Base-by-base conservation (phyloP, 2,888 invertebrate species). In the Subacronicta megacephala region DNA sequence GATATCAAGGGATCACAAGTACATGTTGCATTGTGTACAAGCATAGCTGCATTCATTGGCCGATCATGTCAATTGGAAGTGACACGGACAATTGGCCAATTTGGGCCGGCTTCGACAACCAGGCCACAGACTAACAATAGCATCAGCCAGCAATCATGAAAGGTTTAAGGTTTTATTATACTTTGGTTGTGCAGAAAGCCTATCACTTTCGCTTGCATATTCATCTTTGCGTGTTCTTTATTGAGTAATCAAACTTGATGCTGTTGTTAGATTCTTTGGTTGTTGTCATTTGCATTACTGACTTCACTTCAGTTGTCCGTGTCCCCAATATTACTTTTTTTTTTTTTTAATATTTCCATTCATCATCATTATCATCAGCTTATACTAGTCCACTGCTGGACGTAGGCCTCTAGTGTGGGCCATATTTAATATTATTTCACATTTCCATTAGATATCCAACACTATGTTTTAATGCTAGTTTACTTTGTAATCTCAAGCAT, bases 41-140 rank as follows among this genome's bases (percentile, higher is more conserved):
- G 49, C 20, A 41, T 50, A 3, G 50, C 41, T 67, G 77, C 67
- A 70, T 75, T 74, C 71, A 72, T 71, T 63, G 75, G 72, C 65
- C 56, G 83, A 78, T 84, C 77, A 73, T 76, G 77, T 81, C 87
- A 90, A 90, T 90, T 90, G 89, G 58, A 62, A 66, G 73, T 80
- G 84, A 86, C 84, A 81, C 75, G 72, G 74, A 76, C 86, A 88
- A 90, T 90, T 89, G 88, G 76, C 69, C 87, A 86, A 89, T 87
- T 87, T 78, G 76, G 74, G 55, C 67, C 77, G 83, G 66, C 81
- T 79, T 80, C 51, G 62, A 45, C 46, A 60, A 62, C 56, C 54
- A 44, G 40, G 41, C 57, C 58, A 55, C 45, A 41, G 46, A 18
- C 23, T 58, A 52, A 75, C 60, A 66, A 74, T 65, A 44, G 61